Conservation (phyloP, 2,888 invertebrate genomes). For the Drosophila stalkeri region DNA sequence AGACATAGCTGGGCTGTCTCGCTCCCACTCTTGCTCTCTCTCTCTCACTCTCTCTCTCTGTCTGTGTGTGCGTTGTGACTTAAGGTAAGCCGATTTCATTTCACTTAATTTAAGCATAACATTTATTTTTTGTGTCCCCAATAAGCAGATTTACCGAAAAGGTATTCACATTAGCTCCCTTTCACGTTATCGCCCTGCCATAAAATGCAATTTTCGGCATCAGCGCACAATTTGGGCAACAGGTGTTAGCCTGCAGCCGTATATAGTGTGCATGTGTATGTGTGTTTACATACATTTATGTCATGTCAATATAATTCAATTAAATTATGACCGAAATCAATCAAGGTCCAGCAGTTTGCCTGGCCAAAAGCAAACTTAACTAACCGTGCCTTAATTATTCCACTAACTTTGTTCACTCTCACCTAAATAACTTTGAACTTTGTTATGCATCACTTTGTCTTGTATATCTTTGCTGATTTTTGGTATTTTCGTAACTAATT, state of each 20-base stretch:
- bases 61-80: conserved; percentile 34
- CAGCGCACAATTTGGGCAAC: conserved; percentile 39
- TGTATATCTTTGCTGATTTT: not conserved
- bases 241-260: conserved; percentile 20
- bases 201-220: conserved; percentile 49
- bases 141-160: conserved; percentile 40
- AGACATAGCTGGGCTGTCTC: conserved; percentile 5
- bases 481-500: conserved; percentile 2
- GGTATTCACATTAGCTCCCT: conserved; percentile 36
- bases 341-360: conserved; percentile 14
- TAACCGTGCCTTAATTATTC: not conserved
- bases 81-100: conserved; percentile 66
- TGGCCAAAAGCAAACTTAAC: conserved; percentile 1
- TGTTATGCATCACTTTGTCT: not conserved
- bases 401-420: not conserved
- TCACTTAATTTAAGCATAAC: conserved; percentile 61
- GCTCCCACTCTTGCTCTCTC: not conserved
- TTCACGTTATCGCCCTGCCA: conserved; percentile 35
- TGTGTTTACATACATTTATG: not conserved
- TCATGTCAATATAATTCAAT: conserved; percentile 18
- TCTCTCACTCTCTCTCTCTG: not conserved
- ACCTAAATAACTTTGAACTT: not conserved
- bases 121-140: conserved; percentile 22
- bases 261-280: not conserved
- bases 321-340: conserved; percentile 25